phyloP scores from a whole-genome alignment of 2,113 vertebrate species.

The Ploceus nigricollis region DNA sequence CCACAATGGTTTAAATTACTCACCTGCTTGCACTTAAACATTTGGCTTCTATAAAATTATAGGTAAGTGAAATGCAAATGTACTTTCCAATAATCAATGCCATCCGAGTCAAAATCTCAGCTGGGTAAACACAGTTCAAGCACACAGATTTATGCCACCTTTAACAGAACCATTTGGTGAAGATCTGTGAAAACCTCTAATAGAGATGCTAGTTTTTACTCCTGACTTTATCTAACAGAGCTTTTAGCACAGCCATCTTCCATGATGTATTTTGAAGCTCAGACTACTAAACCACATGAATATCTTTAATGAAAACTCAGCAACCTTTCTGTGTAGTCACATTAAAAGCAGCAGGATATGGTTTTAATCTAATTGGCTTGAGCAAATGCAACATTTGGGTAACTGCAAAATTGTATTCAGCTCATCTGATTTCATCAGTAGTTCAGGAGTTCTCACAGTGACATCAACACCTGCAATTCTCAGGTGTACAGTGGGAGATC shows the following conservation, averaged over 20 bases:
- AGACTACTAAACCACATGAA: background rate
- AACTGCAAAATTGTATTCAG: background rate
- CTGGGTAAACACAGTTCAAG: background rate
- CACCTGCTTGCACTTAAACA: slow-evolving; percentile 25
- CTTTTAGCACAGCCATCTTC: background rate
- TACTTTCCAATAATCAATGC: background rate
- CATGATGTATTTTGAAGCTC: background rate
- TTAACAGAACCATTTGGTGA: background rate
- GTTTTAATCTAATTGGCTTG: background rate
- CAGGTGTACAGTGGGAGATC: background rate
- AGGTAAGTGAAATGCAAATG: background rate
- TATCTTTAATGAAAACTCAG: background rate
- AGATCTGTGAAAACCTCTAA: background rate
- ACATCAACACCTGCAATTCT: background rate
- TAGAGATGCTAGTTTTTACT: background rate
- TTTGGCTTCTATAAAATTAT: slow-evolving; percentile 4
- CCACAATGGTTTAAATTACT: slow-evolving; percentile 33
- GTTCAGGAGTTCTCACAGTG: background rate
- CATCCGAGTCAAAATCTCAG: background rate
- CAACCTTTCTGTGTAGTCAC: background rate
- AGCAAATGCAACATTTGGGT: background rate
- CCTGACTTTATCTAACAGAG: background rate
- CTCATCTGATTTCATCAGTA: background rate
- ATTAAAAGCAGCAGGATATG: background rate
- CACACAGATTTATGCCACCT: background rate